A percentile compares a stretch with the other conserved stretches of the same genome.
Conservation (phyloP, 1,140 invertebrate genomes). For the Neuroterus valhalla region DNA sequence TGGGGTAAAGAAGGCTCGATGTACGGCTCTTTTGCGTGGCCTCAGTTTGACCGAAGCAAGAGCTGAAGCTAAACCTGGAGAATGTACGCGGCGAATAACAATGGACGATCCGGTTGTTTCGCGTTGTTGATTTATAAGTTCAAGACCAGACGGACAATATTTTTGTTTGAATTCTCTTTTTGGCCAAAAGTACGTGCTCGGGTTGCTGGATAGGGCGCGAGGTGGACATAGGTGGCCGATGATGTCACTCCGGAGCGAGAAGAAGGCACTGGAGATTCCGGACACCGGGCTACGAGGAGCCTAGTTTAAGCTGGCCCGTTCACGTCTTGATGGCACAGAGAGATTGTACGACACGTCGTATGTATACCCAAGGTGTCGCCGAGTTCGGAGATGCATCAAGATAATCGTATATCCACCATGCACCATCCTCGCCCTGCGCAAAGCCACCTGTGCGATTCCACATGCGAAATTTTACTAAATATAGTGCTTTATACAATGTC, state of each 20-base stretch:
- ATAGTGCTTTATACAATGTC: no score
- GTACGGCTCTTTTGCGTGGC: not conserved
- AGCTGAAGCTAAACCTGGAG: conserved; percentile 4
- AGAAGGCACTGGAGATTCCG: conserved; percentile 57
- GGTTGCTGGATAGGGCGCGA: conserved; percentile 61
- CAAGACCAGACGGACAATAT: conserved; percentile 63
- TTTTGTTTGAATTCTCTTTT: conserved; percentile 62
- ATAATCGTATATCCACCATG: conserved; percentile 17
- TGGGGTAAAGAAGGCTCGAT: no score
- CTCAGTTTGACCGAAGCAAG: not conserved
- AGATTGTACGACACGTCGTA: conserved; percentile 64
- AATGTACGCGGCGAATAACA: conserved; percentile 46
- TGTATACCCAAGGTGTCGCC: conserved; percentile 51
- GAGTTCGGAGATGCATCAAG: conserved; percentile 38
- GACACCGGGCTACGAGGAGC: conserved; percentile 61
- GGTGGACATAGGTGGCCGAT: conserved; percentile 67
- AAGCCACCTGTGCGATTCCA: conserved; percentile 20
- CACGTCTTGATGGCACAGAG: conserved; percentile 69
- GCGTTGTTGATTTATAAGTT: conserved; percentile 66
- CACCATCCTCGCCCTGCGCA: not conserved
- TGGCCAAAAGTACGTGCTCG: conserved; percentile 64
- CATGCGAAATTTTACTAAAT: not conserved
- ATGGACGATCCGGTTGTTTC: conserved; percentile 43
- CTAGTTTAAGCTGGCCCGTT: conserved; percentile 66
- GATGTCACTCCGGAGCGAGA: conserved; percentile 65